Evolutionary conservation across 2,888 invertebrate species (phyloP).

Genomic region (Andrena praecox): DNA sequence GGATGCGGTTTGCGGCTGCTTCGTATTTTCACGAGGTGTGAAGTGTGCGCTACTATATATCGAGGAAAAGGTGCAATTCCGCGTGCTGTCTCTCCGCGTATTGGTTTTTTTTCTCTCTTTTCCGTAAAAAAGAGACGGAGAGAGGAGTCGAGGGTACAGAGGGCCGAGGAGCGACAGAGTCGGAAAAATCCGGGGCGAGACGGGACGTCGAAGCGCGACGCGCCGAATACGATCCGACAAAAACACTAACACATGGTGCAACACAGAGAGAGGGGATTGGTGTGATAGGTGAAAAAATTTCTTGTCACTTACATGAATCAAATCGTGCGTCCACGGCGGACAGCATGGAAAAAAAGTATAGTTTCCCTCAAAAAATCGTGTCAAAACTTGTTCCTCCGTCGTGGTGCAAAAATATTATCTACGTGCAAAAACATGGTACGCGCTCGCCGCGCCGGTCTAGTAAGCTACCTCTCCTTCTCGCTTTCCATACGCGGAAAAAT

Average conservation of each 20-base stretch:
- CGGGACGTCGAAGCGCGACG: constrained; percentile 72
- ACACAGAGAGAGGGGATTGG: constrained; percentile 67
- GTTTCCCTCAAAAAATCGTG: constrained; percentile 82
- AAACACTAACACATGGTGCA: constrained; percentile 72
- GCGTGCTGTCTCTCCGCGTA: constrained; percentile 71
- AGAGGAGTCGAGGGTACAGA: constrained; percentile 38
- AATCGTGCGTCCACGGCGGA: constrained; percentile 81
- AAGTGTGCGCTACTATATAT: constrained; percentile 72
- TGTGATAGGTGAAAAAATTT: constrained; percentile 76
- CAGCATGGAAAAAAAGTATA: constrained; percentile 83
- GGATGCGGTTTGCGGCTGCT: constrained; percentile 56
- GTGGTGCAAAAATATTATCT: constrained; percentile 74
- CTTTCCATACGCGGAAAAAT: constrained; percentile 10
- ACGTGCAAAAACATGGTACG: constrained; percentile 69
- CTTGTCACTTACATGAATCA: constrained; percentile 82
- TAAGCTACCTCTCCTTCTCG: neutral
- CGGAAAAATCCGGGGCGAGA: constrained; percentile 65
- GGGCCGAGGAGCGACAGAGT: constrained; percentile 32
- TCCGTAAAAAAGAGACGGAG: constrained; percentile 59
- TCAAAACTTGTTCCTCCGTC: constrained; percentile 77
- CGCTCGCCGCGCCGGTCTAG: constrained; percentile 34
- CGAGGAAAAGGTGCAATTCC: constrained; percentile 74
- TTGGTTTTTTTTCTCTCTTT: constrained; percentile 53
- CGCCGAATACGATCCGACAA: constrained; percentile 68
- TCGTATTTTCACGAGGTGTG: constrained; percentile 76